Conservation (phyloP, 2,113 vertebrate genomes). For the Pholis gunnellus region DNA sequence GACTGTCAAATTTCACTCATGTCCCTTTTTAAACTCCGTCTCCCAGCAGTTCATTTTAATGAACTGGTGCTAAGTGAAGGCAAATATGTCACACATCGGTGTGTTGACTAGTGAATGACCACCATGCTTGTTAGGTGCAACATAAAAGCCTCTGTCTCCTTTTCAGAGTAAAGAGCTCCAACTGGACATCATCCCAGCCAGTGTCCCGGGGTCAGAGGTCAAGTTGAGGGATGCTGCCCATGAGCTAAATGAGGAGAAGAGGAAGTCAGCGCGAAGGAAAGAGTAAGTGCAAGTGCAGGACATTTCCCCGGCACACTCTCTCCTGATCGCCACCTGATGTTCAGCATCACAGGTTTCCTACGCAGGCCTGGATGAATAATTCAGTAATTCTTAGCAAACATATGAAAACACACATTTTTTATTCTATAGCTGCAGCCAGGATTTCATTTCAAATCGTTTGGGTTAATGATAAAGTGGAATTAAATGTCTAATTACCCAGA, state of each 20-base stretch:
- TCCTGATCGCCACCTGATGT: background rate
- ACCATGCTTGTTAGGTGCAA: background rate
- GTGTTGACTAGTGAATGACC: constrained; percentile 28
- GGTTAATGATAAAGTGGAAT: background rate
- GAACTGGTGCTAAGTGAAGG: constrained; percentile 28
- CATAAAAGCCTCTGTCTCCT: constrained; percentile 39
- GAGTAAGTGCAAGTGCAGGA: constrained; percentile 85
- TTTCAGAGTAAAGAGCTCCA: constrained; percentile 97
- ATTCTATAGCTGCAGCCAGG: constrained; percentile 5
- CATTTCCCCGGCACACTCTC: background rate
- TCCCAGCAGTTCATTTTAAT: constrained; percentile 13
- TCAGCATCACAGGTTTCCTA: background rate
- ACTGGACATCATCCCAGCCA: constrained; percentile 97
- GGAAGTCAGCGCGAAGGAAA: constrained; percentile 98
- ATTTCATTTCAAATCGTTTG: constrained; percentile 6
- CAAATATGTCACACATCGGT: background rate
- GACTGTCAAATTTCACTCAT: background rate
- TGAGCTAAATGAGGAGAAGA: constrained; percentile 97
- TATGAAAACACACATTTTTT: background rate
- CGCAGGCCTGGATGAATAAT: background rate
- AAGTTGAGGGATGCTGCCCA: constrained; percentile 96
- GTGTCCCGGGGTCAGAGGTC: constrained; percentile 96
- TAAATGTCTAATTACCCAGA: constrained; percentile 20
- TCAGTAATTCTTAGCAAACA: constrained; percentile 1
- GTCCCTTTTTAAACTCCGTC: constrained; percentile 7